Percentiles rank a stretch among this genome's conserved stretches.
These are phyloP conservation scores for Trachelus tabidus DNA, from an alignment of 2,888 invertebrate species.

Conservation along the genomic window DNA sequence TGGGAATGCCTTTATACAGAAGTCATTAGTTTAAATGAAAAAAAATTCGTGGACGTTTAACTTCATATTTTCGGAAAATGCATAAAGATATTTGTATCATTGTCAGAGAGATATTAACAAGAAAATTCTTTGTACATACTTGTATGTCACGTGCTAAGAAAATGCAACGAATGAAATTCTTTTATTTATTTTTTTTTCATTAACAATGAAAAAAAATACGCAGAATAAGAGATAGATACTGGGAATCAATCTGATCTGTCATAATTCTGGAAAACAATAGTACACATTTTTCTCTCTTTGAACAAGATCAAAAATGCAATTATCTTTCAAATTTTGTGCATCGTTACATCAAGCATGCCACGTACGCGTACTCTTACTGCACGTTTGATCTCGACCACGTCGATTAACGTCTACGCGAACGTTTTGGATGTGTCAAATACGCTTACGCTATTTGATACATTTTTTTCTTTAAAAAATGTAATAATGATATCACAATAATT, in stretches of 20 bases:
- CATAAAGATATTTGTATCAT: too few relatives aligned
- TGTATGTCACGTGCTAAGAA: constrained; percentile 2
- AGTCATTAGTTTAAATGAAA: too few relatives aligned
- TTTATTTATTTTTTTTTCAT: background rate
- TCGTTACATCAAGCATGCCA: background rate
- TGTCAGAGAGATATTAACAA: too few relatives aligned
- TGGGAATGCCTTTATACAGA: too few relatives aligned
- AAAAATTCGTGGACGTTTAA: too few relatives aligned
- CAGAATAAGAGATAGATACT: too few relatives aligned
- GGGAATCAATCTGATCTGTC: too few relatives aligned
- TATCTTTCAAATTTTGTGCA: background rate
- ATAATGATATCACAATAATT: background rate
- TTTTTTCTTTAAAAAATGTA: background rate
- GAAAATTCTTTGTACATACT: too few relatives aligned
- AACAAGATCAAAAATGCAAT: too few relatives aligned
- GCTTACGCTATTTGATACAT: background rate
- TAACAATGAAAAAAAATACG: background rate
- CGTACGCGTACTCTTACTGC: background rate
- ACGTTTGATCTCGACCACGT: background rate
- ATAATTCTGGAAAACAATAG: background rate
- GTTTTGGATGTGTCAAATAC: background rate
- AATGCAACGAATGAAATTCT: constrained; percentile 15
- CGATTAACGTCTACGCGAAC: background rate
- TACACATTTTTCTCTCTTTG: background rate
- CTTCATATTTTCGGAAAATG: too few relatives aligned